Conservation (phyloP, 2,888 invertebrate genomes). For the Macaria notata region DNA sequence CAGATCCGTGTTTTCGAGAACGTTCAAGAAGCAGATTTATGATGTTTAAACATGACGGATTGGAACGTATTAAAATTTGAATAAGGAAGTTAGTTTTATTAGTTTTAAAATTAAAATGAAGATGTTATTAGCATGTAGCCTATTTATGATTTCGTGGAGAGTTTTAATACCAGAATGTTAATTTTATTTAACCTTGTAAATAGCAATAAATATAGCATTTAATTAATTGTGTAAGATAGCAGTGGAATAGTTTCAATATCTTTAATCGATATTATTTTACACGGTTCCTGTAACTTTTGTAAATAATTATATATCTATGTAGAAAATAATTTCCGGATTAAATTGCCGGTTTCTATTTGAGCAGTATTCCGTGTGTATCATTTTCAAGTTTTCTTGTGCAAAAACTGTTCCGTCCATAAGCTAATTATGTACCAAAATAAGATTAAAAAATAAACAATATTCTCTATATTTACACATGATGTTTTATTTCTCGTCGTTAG, state of each 20-base stretch:
- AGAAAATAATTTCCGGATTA: no score
- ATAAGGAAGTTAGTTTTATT: slow-evolving; percentile 11
- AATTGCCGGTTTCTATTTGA: no score
- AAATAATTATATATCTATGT: neutral
- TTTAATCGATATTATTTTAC: no score
- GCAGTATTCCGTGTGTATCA: no score
- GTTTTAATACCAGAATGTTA: slow-evolving; percentile 9
- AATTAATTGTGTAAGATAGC: neutral
- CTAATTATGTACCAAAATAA: neutral
- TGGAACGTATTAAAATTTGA: slow-evolving; percentile 9
- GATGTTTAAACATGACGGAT: slow-evolving; percentile 14
- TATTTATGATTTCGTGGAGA: slow-evolving; percentile 19
- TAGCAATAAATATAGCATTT: neutral
- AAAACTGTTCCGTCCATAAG: no score
- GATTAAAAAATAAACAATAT: neutral
- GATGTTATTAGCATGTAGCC: slow-evolving; percentile 16
- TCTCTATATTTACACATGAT: no score
- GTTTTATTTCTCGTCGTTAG: no score
- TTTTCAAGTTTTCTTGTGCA: no score
- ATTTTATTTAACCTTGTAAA: slow-evolving; percentile 6
- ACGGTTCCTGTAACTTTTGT: neutral
- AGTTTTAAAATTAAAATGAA: slow-evolving; percentile 14
- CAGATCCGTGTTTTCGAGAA: neutral
- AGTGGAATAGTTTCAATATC: no score
- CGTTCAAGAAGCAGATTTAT: slow-evolving; percentile 16